Conservation (phyloP, 1,140 invertebrate genomes). For the Oscheius sp. region DNA sequence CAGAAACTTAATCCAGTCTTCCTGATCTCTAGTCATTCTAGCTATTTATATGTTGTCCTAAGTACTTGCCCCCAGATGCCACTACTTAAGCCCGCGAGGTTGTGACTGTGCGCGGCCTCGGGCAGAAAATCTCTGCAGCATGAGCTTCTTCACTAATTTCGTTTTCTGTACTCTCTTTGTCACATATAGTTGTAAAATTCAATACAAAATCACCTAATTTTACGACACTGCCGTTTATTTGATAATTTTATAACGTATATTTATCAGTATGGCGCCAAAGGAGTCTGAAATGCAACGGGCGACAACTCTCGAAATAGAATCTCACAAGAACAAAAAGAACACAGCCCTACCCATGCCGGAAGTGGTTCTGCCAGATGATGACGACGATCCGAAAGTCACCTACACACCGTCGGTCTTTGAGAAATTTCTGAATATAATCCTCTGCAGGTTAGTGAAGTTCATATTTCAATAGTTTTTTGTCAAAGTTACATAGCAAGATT, state of each 20-base stretch:
- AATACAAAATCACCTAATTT: neutral
- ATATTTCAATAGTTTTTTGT: neutral
- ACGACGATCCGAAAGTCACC: constrained; percentile 2
- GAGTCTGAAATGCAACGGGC: neutral
- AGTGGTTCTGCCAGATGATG: constrained; percentile 21
- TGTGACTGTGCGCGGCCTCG: too few species aligned
- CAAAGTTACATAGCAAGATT: constrained; percentile 13
- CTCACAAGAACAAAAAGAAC: neutral
- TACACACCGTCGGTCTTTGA: constrained; percentile 45
- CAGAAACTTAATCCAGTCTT: too few species aligned
- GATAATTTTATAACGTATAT: neutral
- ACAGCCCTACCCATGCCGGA: constrained; percentile 5
- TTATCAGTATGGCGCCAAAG: neutral
- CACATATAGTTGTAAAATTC: neutral
- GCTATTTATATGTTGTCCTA: too few species aligned
- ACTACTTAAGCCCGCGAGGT: too few species aligned
- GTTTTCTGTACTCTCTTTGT: too few species aligned
- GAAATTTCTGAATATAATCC: constrained; percentile 43
- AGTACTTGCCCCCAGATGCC: too few species aligned
- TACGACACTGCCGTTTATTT: neutral
- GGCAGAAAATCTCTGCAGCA: too few species aligned
- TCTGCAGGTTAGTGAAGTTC: constrained; percentile 37
- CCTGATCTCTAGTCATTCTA: too few species aligned
- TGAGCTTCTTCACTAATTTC: neutral
- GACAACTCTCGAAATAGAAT: neutral